Conservation (phyloP, 92 coral and sea anemone genomes). For the Isaurus tuberculatus region DNA sequence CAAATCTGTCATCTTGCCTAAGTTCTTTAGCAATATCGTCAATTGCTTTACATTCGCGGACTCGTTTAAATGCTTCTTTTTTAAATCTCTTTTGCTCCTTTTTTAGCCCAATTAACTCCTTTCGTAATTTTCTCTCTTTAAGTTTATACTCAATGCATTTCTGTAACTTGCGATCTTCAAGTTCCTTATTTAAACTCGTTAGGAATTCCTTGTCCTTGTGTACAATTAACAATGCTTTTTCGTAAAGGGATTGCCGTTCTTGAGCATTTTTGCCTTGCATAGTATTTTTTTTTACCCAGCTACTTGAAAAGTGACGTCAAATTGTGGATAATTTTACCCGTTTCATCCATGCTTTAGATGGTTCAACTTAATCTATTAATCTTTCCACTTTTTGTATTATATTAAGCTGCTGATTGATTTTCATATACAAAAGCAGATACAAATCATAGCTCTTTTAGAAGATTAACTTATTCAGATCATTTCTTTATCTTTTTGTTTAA, state of each 20-base stretch:
- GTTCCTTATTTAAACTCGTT: slow-evolving; percentile 58
- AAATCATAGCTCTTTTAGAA: neutral
- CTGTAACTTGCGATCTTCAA: slow-evolving; percentile 69
- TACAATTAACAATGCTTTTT: slow-evolving; percentile 76
- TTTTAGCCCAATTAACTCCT: slow-evolving; percentile 70
- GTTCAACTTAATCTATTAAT: neutral
- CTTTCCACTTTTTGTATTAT: neutral
- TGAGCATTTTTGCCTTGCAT: slow-evolving; percentile 70
- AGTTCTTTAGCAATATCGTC: slow-evolving; percentile 84
- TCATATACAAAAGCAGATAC: neutral
- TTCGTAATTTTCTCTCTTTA: slow-evolving; percentile 71
- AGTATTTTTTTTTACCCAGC: neutral
- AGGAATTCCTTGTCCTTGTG: slow-evolving; percentile 73
- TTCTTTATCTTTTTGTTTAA: slow-evolving; percentile 21
- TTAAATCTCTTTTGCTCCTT: slow-evolving; percentile 72
- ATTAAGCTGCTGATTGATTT: neutral
- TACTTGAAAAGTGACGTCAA: neutral
- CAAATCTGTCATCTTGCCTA: slow-evolving; percentile 57
- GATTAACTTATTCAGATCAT: neutral
- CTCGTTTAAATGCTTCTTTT: slow-evolving; percentile 72
- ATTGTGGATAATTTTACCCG: neutral
- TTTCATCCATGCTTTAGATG: neutral
- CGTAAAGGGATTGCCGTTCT: slow-evolving; percentile 80
- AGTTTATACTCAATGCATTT: slow-evolving; percentile 79
- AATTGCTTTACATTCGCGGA: slow-evolving; percentile 62